Evolutionary conservation across 2,113 vertebrate genomes (phyloP).

Genomic region (Leucoraja erinaceus): DNA sequence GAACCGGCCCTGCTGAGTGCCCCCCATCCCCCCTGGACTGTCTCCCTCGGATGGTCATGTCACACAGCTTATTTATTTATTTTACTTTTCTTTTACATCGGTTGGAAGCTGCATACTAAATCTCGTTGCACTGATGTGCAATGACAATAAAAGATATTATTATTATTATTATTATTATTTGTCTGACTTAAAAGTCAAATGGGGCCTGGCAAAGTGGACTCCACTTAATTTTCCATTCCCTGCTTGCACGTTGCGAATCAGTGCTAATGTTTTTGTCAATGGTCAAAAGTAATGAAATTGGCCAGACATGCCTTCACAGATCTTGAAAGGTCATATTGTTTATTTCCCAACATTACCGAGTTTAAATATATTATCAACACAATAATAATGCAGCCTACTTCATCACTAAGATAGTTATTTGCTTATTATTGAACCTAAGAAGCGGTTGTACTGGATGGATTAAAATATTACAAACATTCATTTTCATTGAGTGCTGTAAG

Average conservation of each 20-base stretch:
- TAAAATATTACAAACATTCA: background rate
- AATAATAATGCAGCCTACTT: background rate
- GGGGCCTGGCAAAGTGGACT: background rate
- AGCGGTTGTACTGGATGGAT: background rate
- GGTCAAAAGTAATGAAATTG: background rate
- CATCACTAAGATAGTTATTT: background rate
- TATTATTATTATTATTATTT: no score
- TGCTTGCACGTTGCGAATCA: background rate
- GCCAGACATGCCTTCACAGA: background rate
- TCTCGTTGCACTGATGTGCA: no score
- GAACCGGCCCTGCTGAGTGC: no score
- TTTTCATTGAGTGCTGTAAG: background rate
- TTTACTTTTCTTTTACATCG: no score
- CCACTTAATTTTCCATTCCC: background rate
- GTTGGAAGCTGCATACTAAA: no score
- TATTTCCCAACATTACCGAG: background rate
- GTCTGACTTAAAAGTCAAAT: background rate
- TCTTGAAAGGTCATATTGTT: background rate
- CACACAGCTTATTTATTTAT: no score
- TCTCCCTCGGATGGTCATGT: no score
- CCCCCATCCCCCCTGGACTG: no score
- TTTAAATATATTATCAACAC: background rate
- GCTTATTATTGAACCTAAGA: background rate
- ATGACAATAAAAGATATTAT: no score
- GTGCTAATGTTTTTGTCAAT: background rate